Percentiles rank a stretch among this genome's conserved stretches.
phyloP scores from a whole-genome alignment of 2,113 vertebrate species.

The Hipposideros armiger region DNA sequence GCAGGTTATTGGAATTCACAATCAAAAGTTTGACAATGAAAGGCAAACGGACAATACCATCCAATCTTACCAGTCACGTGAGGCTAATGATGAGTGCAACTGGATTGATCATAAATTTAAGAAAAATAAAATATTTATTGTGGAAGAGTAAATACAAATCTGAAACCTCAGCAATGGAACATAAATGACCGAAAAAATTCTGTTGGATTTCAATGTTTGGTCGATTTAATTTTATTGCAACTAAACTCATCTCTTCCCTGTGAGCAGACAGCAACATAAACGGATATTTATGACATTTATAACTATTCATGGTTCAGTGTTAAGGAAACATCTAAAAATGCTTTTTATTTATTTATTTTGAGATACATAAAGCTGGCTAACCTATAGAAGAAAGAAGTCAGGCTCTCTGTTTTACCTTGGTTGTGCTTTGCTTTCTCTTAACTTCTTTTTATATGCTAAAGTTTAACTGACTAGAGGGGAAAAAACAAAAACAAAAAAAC shows the following conservation, averaged over 20 bases:
- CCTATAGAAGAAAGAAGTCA: neutral
- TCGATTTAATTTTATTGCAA: constrained; percentile 69
- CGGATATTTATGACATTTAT: constrained; percentile 55
- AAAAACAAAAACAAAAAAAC: neutral
- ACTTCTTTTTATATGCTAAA: neutral
- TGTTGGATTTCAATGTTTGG: constrained; percentile 31
- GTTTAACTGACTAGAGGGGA: neutral
- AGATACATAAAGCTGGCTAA: neutral
- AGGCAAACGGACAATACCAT: neutral
- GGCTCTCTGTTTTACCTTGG: neutral
- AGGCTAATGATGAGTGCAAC: neutral
- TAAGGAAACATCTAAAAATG: constrained; percentile 69
- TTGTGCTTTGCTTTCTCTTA: neutral
- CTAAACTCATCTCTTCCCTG: constrained; percentile 56
- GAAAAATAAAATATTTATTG: constrained; percentile 51
- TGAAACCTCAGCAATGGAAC: constrained; percentile 13
- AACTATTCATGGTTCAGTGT: constrained; percentile 50
- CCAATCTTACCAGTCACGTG: neutral
- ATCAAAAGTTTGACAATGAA: neutral
- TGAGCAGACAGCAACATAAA: constrained; percentile 67
- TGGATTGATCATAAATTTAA: neutral
- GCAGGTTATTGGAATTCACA: constrained; percentile 19
- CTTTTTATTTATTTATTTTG: constrained; percentile 61
- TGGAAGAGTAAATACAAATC: constrained; percentile 42
- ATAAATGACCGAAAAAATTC: constrained; percentile 55